phyloP scores from a whole-genome alignment of 2,888 invertebrate species.

The Zonitis immaculata region DNA sequence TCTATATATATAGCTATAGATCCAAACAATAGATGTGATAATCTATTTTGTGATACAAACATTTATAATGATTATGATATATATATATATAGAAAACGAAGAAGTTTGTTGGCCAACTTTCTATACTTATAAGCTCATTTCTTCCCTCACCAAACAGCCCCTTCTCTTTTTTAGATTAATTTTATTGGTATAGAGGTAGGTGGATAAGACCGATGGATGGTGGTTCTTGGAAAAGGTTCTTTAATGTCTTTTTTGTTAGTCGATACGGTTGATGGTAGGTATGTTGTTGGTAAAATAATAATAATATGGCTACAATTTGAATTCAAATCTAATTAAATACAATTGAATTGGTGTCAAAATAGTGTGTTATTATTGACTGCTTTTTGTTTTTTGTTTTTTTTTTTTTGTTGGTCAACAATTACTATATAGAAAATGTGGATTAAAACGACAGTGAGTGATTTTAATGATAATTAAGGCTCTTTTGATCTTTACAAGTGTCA shows the following conservation, averaged over 20 bases:
- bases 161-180: conserved; percentile 21
- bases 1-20: neutral
- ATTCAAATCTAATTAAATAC: conserved; percentile 26
- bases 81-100: no score
- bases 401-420: neutral
- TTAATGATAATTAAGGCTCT: neutral
- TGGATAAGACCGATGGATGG: no score
- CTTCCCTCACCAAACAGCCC: conserved; percentile 34
- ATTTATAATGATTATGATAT: neutral
- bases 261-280: conserved; percentile 19
- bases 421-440: conserved; percentile 20
- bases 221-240: conserved; percentile 26
- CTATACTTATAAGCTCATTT: conserved; percentile 42
- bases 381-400: conserved; percentile 7
- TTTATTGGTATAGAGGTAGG: no score
- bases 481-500: neutral
- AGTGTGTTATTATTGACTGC: conserved; percentile 6
- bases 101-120: conserved; percentile 37
- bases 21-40: conserved; percentile 1
- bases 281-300: conserved; percentile 6
- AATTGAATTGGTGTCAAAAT: conserved; percentile 15
- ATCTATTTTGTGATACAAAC: neutral
- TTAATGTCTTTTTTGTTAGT: conserved; percentile 20
- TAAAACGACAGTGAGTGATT: conserved; percentile 18
- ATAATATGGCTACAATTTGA: conserved; percentile 23